Evolutionary conservation across 1,140 invertebrate genomes (phyloP).

Genomic region (Globodera rostochiensis): DNA sequence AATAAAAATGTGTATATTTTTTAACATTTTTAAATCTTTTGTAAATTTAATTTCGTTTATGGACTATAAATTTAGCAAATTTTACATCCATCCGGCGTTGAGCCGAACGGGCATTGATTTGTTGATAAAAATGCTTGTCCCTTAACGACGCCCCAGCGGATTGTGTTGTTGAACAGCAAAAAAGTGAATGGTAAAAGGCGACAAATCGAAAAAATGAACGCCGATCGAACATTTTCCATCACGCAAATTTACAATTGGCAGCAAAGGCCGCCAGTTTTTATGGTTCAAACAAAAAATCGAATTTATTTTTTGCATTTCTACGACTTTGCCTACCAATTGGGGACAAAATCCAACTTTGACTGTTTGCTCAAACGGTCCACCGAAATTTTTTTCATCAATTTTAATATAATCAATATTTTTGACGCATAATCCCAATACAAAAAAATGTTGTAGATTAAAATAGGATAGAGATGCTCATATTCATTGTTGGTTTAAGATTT

Average conservation of each 20-base stretch:
- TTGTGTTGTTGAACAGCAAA: background rate
- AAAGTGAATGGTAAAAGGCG: background rate
- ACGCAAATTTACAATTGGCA: no score
- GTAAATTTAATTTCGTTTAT: no score
- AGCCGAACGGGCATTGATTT: background rate
- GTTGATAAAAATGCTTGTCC: background rate
- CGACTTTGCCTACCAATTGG: background rate
- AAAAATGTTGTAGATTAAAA: no score
- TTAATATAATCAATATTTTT: no score
- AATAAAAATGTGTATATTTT: no score
- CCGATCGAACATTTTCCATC: no score
- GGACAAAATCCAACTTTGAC: background rate
- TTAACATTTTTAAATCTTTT: no score
- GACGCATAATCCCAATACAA: no score
- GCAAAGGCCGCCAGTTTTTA: background rate
- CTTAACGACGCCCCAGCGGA: background rate
- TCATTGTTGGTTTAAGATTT: no score
- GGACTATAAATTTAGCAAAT: background rate
- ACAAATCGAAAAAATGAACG: background rate
- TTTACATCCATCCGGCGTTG: background rate
- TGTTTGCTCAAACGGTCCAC: no score
- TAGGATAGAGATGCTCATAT: no score
- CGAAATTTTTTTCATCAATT: no score
- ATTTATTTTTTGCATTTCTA: background rate
- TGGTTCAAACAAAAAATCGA: background rate